Evolutionary conservation across 1,140 invertebrate genomes (phyloP), one percentile per base, ranked within the genome.

Genomic region (Drosophila bifasciata): DNA sequence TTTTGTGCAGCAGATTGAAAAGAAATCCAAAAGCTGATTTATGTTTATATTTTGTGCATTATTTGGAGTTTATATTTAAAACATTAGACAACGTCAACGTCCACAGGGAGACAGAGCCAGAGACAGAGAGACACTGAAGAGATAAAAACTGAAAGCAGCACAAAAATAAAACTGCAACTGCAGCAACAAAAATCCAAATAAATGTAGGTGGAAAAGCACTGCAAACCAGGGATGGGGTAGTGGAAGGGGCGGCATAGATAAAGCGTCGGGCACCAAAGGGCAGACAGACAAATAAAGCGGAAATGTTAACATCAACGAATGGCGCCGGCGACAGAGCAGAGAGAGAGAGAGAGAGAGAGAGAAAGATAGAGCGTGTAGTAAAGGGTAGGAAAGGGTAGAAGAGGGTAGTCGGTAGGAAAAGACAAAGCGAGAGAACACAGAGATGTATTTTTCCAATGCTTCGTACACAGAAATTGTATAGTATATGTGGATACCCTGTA

Each of bases 241-340:
- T 43, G n/a, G n/a, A n/a, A n/a, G n/a, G n/a, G n/a, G n/a, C n/a
- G 19, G 25, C 28, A 41, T 41, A 73, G 49, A 64, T 64, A 51
- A 56, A 48, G 11, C 50, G 66, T 21, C 41, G 50, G 61, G 41
- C 9, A 36, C 11, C 13, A 68, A 69, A 68, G 66, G 77, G 81
- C 83, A 70, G 81, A 64, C 81, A 74, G 81, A 85, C 81, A 85
- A 85, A 88, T 86, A 86, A 88, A 86, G 78, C 81, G 81, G 81
- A 86, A 88, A 86, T 86, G 81, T 86, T 86, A 86, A 86, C 81
- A 71, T 74, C 83, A 86, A 88, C 81, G 74, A 86, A 81, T 86
- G 81, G 77, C 74, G 83, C 77, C 81, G 77, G 51, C 62, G 57
- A 74, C 60, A 70, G 57, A 5, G 9, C 64, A 69, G 52, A 0